Evolutionary conservation across 2,888 invertebrate genomes (phyloP).

Genomic region (Heteropelma amictum): DNA sequence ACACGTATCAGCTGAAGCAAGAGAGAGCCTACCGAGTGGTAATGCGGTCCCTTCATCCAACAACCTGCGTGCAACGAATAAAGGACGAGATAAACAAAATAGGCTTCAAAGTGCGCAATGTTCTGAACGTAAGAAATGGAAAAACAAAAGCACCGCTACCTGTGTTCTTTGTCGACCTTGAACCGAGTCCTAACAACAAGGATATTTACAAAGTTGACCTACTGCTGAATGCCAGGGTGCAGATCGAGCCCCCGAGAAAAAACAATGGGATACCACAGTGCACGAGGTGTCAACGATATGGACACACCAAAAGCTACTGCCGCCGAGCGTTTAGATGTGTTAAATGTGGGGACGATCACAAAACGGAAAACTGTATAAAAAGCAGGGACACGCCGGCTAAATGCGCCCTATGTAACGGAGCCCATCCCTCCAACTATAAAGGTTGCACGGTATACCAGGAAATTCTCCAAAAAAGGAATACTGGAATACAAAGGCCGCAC

Average conservation of each 20-base stretch:
- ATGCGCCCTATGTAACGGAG: constrained; percentile 7
- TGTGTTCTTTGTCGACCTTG: constrained; percentile 53
- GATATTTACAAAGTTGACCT: constrained; percentile 48
- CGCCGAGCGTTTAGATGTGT: constrained; percentile 1
- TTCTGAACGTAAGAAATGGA: constrained; percentile 35
- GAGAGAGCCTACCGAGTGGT: constrained; percentile 33
- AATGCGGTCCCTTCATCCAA: constrained; percentile 18
- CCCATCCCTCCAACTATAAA: constrained; percentile 3
- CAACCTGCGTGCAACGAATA: constrained; percentile 24
- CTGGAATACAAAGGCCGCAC: background rate
- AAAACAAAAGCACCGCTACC: constrained; percentile 45
- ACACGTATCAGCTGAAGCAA: constrained; percentile 41
- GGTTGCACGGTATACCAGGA: background rate
- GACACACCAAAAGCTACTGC: background rate
- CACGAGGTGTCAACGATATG: constrained; percentile 26
- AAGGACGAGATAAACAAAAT: constrained; percentile 40
- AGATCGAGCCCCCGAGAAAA: constrained; percentile 39
- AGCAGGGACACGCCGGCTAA: background rate
- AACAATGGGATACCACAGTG: constrained; percentile 10
- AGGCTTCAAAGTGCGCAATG: constrained; percentile 48
- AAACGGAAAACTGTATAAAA: constrained; percentile 23
- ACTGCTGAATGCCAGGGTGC: constrained; percentile 23
- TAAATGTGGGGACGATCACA: constrained; percentile 51
- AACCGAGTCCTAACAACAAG: constrained; percentile 45
- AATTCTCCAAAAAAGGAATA: background rate